phyloP scores from a whole-genome alignment of 2,797 vertebrate genomes.

The Gymnoscopelus microlampas region DNA sequence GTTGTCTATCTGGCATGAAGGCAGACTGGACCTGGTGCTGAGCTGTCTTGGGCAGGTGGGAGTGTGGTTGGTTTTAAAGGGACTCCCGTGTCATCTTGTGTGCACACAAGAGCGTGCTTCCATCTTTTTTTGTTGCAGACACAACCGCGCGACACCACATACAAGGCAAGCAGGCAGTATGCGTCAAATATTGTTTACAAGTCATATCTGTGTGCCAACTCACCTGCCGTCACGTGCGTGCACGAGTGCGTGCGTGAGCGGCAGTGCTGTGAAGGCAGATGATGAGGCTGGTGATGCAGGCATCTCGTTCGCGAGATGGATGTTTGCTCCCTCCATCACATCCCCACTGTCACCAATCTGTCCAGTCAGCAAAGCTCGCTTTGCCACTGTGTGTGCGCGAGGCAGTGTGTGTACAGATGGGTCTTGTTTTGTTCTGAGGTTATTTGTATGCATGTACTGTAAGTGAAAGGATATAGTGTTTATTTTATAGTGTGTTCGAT shows the following conservation, averaged over 20 bases:
- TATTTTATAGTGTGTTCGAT: conserved; percentile 7
- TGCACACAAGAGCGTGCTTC: background rate
- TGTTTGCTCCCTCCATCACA: conserved; percentile 55
- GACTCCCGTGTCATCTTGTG: background rate
- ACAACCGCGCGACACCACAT: too few relatives aligned
- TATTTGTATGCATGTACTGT: background rate
- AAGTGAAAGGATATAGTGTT: conserved; percentile 14
- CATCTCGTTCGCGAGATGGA: conserved; percentile 49
- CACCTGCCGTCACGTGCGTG: too few relatives aligned
- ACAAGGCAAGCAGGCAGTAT: too few relatives aligned
- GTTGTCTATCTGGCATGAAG: conserved; percentile 15
- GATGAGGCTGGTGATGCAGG: conserved; percentile 54
- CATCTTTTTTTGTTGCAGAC: background rate
- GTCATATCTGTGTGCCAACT: too few relatives aligned
- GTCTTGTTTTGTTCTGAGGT: background rate
- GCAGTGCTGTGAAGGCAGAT: conserved; percentile 47
- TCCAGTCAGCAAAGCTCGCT: conserved; percentile 55
- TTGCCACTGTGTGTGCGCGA: background rate
- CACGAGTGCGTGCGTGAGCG: background rate
- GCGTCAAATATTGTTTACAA: too few relatives aligned
- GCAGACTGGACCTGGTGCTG: background rate
- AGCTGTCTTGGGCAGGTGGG: conserved; percentile 5
- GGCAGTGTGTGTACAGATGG: conserved; percentile 15
- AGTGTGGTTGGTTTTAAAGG: conserved; percentile 3
- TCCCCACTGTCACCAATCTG: conserved; percentile 44